Evolutionary conservation across 2,888 invertebrate genomes (phyloP).

Genomic region (Drosophila merina): DNA sequence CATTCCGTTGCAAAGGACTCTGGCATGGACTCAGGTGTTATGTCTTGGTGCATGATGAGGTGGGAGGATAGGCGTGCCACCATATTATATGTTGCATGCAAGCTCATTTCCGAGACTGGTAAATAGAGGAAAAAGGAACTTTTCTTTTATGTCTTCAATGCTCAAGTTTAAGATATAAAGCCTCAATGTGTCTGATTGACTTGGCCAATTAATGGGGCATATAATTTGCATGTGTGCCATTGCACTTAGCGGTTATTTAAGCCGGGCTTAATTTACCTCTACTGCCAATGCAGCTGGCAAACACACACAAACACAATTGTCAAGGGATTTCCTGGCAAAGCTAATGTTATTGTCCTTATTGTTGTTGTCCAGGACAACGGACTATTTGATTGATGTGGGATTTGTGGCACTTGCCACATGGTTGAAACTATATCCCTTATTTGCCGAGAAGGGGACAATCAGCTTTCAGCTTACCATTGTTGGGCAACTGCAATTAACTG

Average conservation of each 20-base stretch:
- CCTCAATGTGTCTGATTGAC: conserved; percentile 30
- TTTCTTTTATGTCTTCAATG: not conserved
- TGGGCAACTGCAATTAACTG: conserved; percentile 7
- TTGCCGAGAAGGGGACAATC: conserved; percentile 22
- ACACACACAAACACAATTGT: not conserved
- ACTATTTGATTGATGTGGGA: conserved; percentile 80
- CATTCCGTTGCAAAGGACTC: not conserved
- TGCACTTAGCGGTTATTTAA: conserved; percentile 73
- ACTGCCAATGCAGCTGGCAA: conserved; percentile 11
- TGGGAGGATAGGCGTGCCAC: conserved; percentile 48
- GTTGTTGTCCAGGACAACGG: conserved; percentile 35
- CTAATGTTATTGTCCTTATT: conserved; percentile 31
- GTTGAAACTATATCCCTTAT: conserved; percentile 37
- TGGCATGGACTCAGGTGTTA: conserved; percentile 16
- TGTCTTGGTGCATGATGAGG: conserved; percentile 8
- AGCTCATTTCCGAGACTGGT: conserved; percentile 39
- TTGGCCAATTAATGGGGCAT: conserved; percentile 52
- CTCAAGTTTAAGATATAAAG: not conserved
- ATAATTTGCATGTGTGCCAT: conserved; percentile 56
- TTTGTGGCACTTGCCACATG: conserved; percentile 71
- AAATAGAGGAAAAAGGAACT: conserved; percentile 20
- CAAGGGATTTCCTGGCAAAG: not conserved
- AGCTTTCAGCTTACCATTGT: conserved; percentile 2
- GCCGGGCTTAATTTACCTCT: conserved; percentile 66
- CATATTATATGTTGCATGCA: conserved; percentile 74